Evolutionary conservation across 2,113 vertebrate species (phyloP), one percentile per base, ranked within the genome.

Genomic region (Poeciliopsis occidentalis): DNA sequence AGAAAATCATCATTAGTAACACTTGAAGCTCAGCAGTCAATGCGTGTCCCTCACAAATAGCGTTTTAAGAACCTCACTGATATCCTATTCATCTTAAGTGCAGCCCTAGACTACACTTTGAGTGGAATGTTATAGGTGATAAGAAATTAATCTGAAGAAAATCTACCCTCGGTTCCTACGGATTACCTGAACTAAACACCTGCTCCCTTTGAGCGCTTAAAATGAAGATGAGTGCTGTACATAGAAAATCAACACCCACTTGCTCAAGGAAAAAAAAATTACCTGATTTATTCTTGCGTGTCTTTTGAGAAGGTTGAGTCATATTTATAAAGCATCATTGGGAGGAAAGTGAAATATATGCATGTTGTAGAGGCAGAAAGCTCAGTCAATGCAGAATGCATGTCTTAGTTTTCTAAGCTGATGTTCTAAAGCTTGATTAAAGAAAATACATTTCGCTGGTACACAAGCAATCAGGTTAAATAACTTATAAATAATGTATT

Each of bases 1-100:
- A 57, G 51, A 57, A 57, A 88, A 92, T 87, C 72, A 71, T 87
- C 87, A 89, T 92, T 92, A 91, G 91, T 87, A 89, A 91, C 88
- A 88, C 78, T 90, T 78, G 30, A 30, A 51, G 54, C 89, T 81
- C 82, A 67, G 77, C 89, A 88, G 83, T 90, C 87, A 87, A 87
- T 80, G 73, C 83, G 79, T 79, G 82, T 82, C 85, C 79, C 76
- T 62, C 78, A 64, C 76, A 87, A 88, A 88, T 78, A 71, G 82
- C 70, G 69, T 82, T 88, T 82, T 70, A 80, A 87, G 85, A 87
- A 83, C 67, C 76, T 83, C 81, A 26, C 60, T 37, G 69, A 85
- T 81, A 78, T 47, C 22, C 70, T 7, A 71, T 85, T 87, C 79
- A 82, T 88, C 82, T 78, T 73, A 71, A 87, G 84, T 79, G 75